Percentiles rank a stretch among this genome's conserved stretches.
Conservation (phyloP, 2,888 invertebrate genomes). For the Incurvaria masculella region DNA sequence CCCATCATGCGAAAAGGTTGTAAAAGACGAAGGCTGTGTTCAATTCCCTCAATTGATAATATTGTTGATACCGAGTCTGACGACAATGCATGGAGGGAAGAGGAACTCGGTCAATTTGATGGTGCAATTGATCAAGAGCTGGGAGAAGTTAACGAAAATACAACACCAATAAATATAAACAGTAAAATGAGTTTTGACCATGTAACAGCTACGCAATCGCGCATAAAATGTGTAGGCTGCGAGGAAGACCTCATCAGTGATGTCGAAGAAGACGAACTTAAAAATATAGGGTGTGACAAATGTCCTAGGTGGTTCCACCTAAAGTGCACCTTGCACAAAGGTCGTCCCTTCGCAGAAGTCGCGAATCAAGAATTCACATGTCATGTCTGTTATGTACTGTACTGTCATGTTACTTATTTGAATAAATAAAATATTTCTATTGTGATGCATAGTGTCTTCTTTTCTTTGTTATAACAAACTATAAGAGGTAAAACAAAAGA, state of each 20-base stretch:
- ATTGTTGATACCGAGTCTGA: no score
- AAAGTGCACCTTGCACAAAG: conserved; percentile 22
- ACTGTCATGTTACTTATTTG: no score
- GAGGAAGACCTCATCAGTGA: conserved; percentile 10
- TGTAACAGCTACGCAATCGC: background rate
- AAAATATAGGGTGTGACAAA: conserved; percentile 10
- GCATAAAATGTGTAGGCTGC: background rate
- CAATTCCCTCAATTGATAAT: background rate
- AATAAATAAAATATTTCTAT: no score
- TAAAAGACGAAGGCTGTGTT: background rate
- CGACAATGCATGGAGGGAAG: no score
- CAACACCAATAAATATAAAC: no score
- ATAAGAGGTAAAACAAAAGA: no score
- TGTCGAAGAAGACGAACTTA: conserved; percentile 9
- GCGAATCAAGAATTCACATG: background rate
- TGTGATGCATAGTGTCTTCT: no score
- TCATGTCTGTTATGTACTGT: conserved; percentile 17
- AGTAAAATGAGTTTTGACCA: no score
- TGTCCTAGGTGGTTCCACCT: conserved; percentile 11
- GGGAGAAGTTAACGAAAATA: no score
- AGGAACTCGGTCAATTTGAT: no score
- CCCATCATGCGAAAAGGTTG: background rate
- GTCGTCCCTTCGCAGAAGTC: background rate
- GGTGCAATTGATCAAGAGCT: no score
- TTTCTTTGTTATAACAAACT: no score